phyloP scores from a whole-genome alignment of 2,797 vertebrate species.

The Helicolenus hilgendorfi region DNA sequence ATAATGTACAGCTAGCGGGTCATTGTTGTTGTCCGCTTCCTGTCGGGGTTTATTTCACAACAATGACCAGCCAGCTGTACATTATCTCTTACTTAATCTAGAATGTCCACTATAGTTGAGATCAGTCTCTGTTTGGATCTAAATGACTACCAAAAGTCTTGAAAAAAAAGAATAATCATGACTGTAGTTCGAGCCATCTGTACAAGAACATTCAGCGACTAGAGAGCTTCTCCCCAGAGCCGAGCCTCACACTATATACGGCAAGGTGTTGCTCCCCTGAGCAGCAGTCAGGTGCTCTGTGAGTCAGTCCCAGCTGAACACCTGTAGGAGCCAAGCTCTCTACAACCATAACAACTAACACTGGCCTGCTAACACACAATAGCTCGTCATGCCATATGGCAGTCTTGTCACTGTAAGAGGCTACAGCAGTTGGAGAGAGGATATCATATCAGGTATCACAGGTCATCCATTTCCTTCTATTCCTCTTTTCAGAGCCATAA shows the following conservation, averaged over 20 bases:
- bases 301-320: conserved; percentile 20
- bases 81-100: background rate
- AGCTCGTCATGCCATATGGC: background rate
- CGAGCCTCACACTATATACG: background rate
- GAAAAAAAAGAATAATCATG: background rate
- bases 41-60: no score
- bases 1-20: no score
- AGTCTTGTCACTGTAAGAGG: background rate
- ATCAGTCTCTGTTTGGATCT: background rate
- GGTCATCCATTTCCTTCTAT: background rate
- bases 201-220: background rate
- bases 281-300: conserved; percentile 15
- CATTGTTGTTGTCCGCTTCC: no score
- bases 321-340: background rate
- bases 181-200: background rate
- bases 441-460: background rate
- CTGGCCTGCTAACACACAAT: background rate
- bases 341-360: conserved; percentile 3
- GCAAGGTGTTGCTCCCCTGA: background rate
- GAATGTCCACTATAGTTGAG: background rate
- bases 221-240: background rate
- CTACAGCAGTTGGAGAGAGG: background rate
- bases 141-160: background rate
- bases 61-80: no score
- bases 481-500: background rate